Evolutionary conservation across 2,888 invertebrate genomes (phyloP).

Genomic region (Leuctra nigra): DNA sequence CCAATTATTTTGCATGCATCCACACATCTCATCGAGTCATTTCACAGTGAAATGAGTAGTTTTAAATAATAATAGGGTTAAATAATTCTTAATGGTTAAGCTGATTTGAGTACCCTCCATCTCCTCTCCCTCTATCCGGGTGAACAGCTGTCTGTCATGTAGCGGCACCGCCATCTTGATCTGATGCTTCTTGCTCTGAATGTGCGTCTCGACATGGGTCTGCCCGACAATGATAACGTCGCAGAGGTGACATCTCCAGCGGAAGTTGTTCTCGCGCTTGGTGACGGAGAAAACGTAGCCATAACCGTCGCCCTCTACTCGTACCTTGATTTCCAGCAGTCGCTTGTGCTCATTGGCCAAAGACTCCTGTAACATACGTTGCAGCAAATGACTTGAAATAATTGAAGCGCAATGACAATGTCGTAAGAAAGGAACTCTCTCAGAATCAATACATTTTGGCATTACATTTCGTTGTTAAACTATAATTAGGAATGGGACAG

Average conservation of each 20-base stretch:
- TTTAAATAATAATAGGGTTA: too few species aligned
- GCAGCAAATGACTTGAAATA: too few species aligned
- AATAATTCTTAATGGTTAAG: too few species aligned
- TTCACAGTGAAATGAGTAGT: too few species aligned
- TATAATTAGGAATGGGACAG: neutral
- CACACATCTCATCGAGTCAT: too few species aligned
- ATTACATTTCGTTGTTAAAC: neutral
- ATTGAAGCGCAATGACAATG: too few species aligned
- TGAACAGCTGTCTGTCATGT: constrained; percentile 35
- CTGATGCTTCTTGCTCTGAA: constrained; percentile 39
- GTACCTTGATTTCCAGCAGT: constrained; percentile 29
- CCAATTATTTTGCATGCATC: too few species aligned
- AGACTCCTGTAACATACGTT: constrained; percentile 5
- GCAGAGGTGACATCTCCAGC: constrained; percentile 46
- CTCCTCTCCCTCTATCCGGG: constrained; percentile 23
- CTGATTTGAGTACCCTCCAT: too few species aligned
- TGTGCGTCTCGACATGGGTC: constrained; percentile 25
- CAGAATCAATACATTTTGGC: neutral
- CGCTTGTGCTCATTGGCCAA: neutral
- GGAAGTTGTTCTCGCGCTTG: constrained; percentile 23
- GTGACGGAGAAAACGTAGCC: constrained; percentile 44
- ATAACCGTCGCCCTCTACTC: constrained; percentile 42
- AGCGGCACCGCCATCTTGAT: constrained; percentile 40
- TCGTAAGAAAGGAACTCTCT: neutral
- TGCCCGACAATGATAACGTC: constrained; percentile 37